Base-by-base conservation (phyloP, 1,140 invertebrate genomes). In the Drosophila quadrilineata region DNA sequence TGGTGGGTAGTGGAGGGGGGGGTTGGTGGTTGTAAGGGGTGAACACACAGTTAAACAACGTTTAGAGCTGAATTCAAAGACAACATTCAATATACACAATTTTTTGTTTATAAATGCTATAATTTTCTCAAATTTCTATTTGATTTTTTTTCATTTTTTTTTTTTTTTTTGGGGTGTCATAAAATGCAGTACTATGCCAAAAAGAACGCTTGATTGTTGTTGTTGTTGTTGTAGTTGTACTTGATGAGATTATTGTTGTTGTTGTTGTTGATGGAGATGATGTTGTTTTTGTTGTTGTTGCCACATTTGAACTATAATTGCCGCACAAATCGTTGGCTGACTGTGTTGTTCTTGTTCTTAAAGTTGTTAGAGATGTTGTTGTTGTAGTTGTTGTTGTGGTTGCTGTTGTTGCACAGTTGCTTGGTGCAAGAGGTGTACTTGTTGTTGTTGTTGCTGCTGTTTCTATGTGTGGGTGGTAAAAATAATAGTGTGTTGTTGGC, bases 111-210 rank as follows among this genome's bases (percentile, higher is more conserved):
- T n/a, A n/a, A n/a, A n/a, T n/a, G n/a, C n/a, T n/a, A n/a, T n/a
- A n/a, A n/a, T n/a, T n/a, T n/a, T n/a, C n/a, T n/a, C n/a, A n/a
- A n/a, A n/a, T n/a, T n/a, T n/a, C n/a, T n/a, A n/a, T n/a, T n/a
- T n/a, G n/a, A n/a, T n/a, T n/a, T n/a, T n/a, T n/a, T n/a, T n/a
- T n/a, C n/a, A n/a, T n/a, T n/a, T n/a, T n/a, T n/a, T n/a, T n/a
- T n/a, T n/a, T n/a, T n/a, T n/a, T n/a, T n/a, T n/a, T n/a, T n/a
- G n/a, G n/a, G n/a, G n/a, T 75, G 68, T 49, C 46, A 65, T 72
- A 41, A 82, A 84, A 82, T 71, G 56, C 72, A 84, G 77, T 76
- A 82, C 54, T 38, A 71, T 75, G 71, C 73, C 67, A 75, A 75
- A 58, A 67, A 77, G 58, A 84, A 72, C 46, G 59, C 38, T 62